Percentiles rank a stretch among this genome's conserved stretches.
Evolutionary conservation across 2,888 invertebrate genomes (phyloP).

Genomic region (Agonopterix heracliana): DNA sequence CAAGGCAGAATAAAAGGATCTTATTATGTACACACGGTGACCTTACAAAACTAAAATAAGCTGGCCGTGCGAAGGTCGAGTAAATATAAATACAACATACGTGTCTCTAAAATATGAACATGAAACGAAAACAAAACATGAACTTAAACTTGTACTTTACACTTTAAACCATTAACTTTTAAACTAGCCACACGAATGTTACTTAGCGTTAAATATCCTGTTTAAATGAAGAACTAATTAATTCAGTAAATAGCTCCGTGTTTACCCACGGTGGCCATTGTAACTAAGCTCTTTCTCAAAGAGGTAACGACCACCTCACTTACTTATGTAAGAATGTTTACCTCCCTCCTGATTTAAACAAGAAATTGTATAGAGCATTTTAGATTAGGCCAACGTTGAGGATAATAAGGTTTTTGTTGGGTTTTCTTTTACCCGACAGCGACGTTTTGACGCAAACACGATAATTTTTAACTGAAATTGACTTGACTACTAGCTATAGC

Average conservation of each 20-base stretch:
- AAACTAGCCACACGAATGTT: neutral
- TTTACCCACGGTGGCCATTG: constrained; percentile 9
- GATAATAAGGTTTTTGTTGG: neutral
- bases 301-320: constrained; percentile 19
- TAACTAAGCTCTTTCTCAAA: constrained; percentile 15
- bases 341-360: constrained; percentile 1
- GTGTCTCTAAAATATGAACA: too few relatives aligned
- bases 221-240: too few relatives aligned
- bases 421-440: neutral
- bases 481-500: neutral
- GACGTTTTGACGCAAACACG: neutral
- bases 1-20: too few relatives aligned
- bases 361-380: neutral
- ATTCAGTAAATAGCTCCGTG: too few relatives aligned
- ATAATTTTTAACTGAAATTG: neutral
- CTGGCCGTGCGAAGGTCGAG: too few relatives aligned
- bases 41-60: too few relatives aligned
- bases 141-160: neutral
- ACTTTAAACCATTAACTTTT: neutral
- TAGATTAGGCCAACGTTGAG: neutral
- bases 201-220: too few relatives aligned
- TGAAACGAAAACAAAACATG: too few relatives aligned
- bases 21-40: too few relatives aligned
- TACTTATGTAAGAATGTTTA: constrained; percentile 18
- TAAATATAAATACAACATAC: too few relatives aligned